These are phyloP conservation scores for Condylura cristata DNA, from an alignment of 2,113 vertebrate species.

Conservation along the genomic window DNA sequence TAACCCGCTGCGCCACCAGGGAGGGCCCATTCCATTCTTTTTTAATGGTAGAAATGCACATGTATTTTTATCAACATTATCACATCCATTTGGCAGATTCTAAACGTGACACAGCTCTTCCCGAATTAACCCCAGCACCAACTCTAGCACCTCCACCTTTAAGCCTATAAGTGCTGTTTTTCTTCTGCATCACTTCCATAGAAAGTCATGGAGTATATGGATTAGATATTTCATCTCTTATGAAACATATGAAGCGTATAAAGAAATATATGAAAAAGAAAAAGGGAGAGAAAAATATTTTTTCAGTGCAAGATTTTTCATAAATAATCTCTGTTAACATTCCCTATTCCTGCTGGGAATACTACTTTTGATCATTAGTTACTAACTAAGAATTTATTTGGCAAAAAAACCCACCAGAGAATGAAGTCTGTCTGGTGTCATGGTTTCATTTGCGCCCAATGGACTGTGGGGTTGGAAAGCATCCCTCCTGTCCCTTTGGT, in stretches of 20 bases:
- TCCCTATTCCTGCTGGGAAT: slow-evolving; percentile 17
- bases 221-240: neutral
- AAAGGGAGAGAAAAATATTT: neutral
- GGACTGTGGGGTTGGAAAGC: neutral
- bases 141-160: neutral
- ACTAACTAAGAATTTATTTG: slow-evolving; percentile 10
- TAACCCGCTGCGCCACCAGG: no score
- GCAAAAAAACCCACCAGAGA: neutral
- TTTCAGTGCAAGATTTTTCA: neutral
- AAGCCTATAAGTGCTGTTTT: neutral
- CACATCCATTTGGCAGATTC: neutral
- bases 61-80: neutral
- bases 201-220: neutral
- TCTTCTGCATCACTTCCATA: neutral
- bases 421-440: neutral
- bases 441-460: neutral
- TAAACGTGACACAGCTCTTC: neutral
- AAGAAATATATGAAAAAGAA: neutral
- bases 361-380: slow-evolving; percentile 33
- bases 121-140: neutral
- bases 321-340: neutral
- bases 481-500: neutral
- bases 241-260: neutral
- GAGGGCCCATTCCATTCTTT: no score
- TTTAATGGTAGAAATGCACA: neutral